Evolutionary conservation across 2,113 vertebrate genomes (phyloP).

Genomic region (Apistogramma diplotaenia): DNA sequence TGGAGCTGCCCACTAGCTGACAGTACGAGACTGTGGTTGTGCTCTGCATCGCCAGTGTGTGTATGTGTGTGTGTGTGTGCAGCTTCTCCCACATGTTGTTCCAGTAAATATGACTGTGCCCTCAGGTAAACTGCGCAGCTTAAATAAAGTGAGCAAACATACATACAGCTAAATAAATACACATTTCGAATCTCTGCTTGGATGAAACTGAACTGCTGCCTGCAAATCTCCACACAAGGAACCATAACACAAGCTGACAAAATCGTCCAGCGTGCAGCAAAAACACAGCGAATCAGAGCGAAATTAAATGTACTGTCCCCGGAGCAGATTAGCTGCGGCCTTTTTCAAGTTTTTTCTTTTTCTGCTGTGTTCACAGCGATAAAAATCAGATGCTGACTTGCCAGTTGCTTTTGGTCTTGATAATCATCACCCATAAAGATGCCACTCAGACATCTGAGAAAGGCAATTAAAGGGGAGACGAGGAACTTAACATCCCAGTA

Average conservation of each 20-base stretch:
- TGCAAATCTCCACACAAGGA: background rate
- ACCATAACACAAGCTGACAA: background rate
- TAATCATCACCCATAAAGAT: constrained; percentile 32
- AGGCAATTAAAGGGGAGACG: constrained; percentile 32
- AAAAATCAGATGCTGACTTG: constrained; percentile 16
- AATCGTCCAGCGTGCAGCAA: background rate
- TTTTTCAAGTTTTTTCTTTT: background rate
- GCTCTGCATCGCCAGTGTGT: background rate
- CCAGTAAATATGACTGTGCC: constrained; percentile 1
- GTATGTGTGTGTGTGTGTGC: background rate
- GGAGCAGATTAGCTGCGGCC: constrained; percentile 18
- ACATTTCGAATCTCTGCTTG: background rate
- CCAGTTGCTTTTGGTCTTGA: constrained; percentile 21
- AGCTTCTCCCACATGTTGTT: background rate
- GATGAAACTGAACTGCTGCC: background rate
- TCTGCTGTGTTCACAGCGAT: background rate
- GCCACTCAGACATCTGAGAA: constrained; percentile 44
- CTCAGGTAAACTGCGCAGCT: background rate
- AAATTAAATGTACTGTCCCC: constrained; percentile 20
- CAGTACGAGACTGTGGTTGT: background rate
- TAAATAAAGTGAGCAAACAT: background rate
- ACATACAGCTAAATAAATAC: background rate
- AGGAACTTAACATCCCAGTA: constrained; percentile 35
- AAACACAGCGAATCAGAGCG: background rate
- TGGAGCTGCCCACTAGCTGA: background rate